Evolutionary conservation across 2,797 vertebrate species (phyloP).

Genomic region (Taeniopygia guttata): DNA sequence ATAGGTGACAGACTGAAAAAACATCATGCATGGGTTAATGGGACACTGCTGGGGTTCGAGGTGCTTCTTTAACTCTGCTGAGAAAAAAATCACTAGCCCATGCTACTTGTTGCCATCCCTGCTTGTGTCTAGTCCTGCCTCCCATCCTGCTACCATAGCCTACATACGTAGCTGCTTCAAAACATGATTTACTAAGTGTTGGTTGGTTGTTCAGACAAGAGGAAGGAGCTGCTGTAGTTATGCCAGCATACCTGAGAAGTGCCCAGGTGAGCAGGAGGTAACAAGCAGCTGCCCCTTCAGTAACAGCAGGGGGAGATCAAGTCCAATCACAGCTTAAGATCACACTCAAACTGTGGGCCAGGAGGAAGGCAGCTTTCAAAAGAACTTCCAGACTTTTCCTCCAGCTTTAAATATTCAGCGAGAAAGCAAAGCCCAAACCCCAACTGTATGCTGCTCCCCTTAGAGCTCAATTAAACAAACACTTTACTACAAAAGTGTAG

Average conservation of each 20-base stretch:
- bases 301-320: background rate
- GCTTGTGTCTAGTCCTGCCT: background rate
- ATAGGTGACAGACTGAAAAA: background rate
- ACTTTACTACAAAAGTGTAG: background rate
- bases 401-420: background rate
- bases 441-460: background rate
- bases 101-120: background rate
- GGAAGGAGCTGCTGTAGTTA: background rate
- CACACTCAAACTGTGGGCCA: background rate
- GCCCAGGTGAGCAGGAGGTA: background rate
- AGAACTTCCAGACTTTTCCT: background rate
- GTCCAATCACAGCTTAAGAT: background rate
- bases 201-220: background rate
- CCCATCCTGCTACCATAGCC: background rate
- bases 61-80: background rate
- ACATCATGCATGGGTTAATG: background rate
- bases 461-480: background rate
- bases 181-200: background rate
- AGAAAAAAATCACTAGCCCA: background rate
- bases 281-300: background rate
- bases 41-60: background rate
- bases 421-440: background rate
- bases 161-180: background rate
- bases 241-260: background rate
- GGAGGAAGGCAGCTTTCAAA: background rate